Conservation (phyloP, 2,888 invertebrate genomes). For the Spodoptera exigua region DNA sequence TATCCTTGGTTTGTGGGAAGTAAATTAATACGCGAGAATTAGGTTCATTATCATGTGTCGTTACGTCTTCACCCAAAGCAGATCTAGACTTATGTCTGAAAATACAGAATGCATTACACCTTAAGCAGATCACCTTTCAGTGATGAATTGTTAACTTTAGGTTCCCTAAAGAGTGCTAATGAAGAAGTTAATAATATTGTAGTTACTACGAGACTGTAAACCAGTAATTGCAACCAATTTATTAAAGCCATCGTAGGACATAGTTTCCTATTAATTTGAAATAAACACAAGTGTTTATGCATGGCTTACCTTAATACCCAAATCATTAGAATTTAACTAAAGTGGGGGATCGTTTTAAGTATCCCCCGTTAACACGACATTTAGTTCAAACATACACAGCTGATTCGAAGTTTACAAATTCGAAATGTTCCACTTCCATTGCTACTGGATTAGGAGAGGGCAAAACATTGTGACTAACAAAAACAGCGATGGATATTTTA, state of each 20-base stretch:
- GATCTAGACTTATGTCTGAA: too few relatives aligned
- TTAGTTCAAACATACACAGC: neutral
- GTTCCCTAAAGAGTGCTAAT: too few relatives aligned
- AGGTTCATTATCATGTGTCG: too few relatives aligned
- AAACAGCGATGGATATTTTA: conserved; percentile 51
- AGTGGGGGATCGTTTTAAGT: conserved; percentile 70
- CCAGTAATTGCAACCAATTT: conserved; percentile 28
- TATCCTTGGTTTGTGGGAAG: too few relatives aligned
- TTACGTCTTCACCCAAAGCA: too few relatives aligned
- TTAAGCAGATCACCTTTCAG: too few relatives aligned
- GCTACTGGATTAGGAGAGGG: conserved; percentile 2
- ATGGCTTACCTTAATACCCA: conserved; percentile 68
- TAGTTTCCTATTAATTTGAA: conserved; percentile 50
- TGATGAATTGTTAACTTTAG: too few relatives aligned
- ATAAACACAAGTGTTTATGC: conserved; percentile 60
- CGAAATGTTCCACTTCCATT: conserved; percentile 29
- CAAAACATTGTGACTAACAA: accelerated
- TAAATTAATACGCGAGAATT: too few relatives aligned
- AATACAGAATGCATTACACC: too few relatives aligned
- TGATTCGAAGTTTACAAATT: neutral
- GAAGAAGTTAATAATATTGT: too few relatives aligned
- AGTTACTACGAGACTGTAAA: too few relatives aligned
- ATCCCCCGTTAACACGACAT: conserved; percentile 47
- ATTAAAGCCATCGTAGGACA: conserved; percentile 28
- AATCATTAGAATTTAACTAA: conserved; percentile 72